Evolutionary conservation across 1,140 invertebrate genomes (phyloP).

Genomic region (Meteorus sp.): DNA sequence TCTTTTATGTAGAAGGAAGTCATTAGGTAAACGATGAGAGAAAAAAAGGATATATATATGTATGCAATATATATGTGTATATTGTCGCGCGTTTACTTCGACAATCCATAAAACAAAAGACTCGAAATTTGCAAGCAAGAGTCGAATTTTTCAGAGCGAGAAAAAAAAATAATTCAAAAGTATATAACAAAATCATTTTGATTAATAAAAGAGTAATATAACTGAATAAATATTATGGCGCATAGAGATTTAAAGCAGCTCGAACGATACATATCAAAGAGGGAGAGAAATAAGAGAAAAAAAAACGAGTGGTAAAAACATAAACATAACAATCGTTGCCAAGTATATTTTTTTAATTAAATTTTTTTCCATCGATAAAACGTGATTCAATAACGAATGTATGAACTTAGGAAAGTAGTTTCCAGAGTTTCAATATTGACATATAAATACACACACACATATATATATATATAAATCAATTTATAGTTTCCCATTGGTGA

Average conservation of each 20-base stretch:
- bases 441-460: slow-evolving; percentile 38
- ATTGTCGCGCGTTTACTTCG: not conserved
- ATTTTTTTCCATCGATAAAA: slow-evolving; percentile 28
- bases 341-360: slow-evolving; percentile 39
- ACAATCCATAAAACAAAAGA: slow-evolving; percentile 12
- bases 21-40: slow-evolving; percentile 2
- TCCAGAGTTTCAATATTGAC: slow-evolving; percentile 27
- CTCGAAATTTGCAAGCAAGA: no score
- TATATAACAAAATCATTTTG: slow-evolving; percentile 31
- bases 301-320: no score
- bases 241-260: slow-evolving; percentile 16
- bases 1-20: slow-evolving; percentile 3
- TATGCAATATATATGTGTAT: not conserved
- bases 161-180: slow-evolving; percentile 1
- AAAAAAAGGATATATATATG: not conserved
- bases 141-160: not conserved
- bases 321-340: slow-evolving; percentile 49
- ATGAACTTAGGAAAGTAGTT: slow-evolving; percentile 22
- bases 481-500: no score
- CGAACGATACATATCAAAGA: slow-evolving; percentile 51
- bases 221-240: no score
- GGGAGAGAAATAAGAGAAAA: not conserved
- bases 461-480: no score
- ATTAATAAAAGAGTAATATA: no score
- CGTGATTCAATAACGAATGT: not conserved